A percentile compares a stretch with the other conserved stretches of the same genome.
phyloP scores from a whole-genome alignment of 2,888 invertebrate species.

The Heliconius ismenius region DNA sequence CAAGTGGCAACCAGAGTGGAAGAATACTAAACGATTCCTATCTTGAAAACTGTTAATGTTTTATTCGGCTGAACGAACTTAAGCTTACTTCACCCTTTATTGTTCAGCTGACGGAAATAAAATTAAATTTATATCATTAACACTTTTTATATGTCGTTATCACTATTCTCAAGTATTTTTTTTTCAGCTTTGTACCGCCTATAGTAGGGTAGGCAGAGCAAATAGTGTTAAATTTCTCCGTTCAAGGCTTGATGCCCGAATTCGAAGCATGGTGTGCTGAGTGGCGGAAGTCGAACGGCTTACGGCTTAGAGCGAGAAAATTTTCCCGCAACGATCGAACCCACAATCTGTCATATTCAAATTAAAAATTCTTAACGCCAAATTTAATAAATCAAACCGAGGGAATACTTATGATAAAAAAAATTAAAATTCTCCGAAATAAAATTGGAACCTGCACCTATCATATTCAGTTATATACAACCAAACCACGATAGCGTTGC shows the following conservation, averaged over 20 bases:
- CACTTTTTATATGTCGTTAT: background rate
- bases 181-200: background rate
- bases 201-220: background rate
- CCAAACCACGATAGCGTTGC: background rate
- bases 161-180: background rate
- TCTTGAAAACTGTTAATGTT: conserved; percentile 35
- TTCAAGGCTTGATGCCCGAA: background rate
- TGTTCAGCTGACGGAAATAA: background rate
- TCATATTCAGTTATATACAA: background rate
- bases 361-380: no score
- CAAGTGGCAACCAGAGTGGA: conserved; percentile 36
- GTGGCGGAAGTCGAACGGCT: no score
- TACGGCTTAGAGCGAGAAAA: background rate
- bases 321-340: background rate
- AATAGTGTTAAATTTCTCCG: background rate
- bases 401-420: background rate
- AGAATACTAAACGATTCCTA: conserved; percentile 36
- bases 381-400: no score
- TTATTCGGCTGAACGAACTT: conserved; percentile 22
- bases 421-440: background rate
- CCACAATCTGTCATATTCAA: background rate
- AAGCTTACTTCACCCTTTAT: conserved; percentile 11
- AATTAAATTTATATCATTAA: background rate
- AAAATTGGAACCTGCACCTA: background rate
- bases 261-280: background rate